Conservation (phyloP, 2,113 vertebrate species). For the Nesoenas mayeri region DNA sequence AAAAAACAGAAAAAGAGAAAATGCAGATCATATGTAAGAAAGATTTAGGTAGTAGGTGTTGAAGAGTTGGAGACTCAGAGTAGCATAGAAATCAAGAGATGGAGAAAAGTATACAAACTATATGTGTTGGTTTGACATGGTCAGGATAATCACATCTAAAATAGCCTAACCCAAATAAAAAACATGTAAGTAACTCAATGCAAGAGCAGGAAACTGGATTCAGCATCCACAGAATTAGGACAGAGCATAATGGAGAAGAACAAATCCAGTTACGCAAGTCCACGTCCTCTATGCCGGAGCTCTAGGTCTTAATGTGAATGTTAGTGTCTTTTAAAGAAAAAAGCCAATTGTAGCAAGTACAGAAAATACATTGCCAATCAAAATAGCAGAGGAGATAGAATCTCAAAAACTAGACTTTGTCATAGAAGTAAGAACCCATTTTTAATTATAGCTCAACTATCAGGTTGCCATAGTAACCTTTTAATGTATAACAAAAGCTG, state of each 20-base stretch:
- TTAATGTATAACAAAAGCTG: neutral
- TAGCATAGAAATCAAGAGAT: neutral
- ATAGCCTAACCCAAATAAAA: neutral
- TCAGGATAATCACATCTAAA: neutral
- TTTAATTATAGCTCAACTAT: neutral
- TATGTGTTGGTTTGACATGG: neutral
- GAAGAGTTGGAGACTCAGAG: neutral
- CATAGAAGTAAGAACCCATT: neutral
- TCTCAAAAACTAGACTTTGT: neutral
- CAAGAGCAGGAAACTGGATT: neutral
- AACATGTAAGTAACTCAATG: accelerated
- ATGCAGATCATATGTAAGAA: neutral
- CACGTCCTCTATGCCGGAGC: neutral
- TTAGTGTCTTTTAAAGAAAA: neutral
- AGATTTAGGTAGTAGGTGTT: neutral
- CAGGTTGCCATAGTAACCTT: neutral
- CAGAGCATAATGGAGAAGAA: neutral
- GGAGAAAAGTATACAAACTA: neutral
- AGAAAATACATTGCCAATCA: neutral
- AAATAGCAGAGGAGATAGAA: neutral
- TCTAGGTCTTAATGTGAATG: neutral
- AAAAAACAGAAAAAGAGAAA: neutral
- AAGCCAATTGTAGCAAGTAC: neutral
- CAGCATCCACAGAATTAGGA: neutral
- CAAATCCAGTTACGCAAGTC: neutral